Conservation (phyloP, 2,113 vertebrate genomes). For the Vireo altiloquus region DNA sequence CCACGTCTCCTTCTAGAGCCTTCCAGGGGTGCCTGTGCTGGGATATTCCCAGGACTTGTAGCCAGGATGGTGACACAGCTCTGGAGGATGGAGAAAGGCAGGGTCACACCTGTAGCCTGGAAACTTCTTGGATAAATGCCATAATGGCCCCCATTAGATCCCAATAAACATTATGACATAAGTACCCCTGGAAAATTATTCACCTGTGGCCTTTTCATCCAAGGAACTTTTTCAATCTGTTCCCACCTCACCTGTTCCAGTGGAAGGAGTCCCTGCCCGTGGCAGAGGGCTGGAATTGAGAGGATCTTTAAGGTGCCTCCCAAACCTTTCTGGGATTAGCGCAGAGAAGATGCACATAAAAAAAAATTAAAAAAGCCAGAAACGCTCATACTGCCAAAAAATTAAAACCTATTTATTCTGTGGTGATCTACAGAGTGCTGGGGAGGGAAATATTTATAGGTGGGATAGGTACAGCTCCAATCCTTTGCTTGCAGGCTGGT, state of each 20-base stretch:
- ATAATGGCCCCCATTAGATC: too few relatives aligned
- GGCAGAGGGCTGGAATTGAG: background rate
- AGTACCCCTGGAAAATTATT: background rate
- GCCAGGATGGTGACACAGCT: rapidly evolving
- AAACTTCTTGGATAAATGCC: background rate
- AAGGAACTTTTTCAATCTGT: background rate
- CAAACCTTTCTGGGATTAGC: background rate
- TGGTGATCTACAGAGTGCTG: background rate
- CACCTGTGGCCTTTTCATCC: background rate
- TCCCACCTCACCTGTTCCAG: background rate
- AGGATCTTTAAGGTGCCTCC: background rate
- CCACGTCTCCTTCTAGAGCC: rapidly evolving
- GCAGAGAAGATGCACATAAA: rapidly evolving
- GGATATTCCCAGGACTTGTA: background rate
- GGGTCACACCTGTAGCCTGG: background rate
- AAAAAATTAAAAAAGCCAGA: background rate
- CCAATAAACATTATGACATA: rapidly evolving
- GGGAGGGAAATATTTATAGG: background rate
- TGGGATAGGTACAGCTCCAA: background rate
- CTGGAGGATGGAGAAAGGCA: background rate
- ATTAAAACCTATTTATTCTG: background rate
- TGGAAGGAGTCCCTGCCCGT: background rate
- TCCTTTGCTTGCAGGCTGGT: background rate
- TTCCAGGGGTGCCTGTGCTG: background rate
- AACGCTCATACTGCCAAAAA: background rate